Conservation (phyloP, 2,888 invertebrate species). For the Prenolepis imparis region DNA sequence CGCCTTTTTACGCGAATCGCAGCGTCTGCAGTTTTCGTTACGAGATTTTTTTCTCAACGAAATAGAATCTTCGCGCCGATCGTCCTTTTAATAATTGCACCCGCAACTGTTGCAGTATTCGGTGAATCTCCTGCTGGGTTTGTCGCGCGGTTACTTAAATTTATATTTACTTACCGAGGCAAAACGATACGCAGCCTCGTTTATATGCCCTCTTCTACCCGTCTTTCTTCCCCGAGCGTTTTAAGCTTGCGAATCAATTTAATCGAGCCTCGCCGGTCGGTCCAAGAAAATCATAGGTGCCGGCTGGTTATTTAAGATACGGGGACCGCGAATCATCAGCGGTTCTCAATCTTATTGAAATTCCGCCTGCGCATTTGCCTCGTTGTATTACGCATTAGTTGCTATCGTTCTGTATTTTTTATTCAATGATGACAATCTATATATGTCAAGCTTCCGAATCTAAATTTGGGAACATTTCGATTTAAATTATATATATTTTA, state of each 20-base stretch:
- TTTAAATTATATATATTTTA: neutral
- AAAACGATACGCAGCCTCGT: conserved; percentile 72
- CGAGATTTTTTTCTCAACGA: conserved; percentile 10
- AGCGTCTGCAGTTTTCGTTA: neutral
- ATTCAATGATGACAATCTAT: neutral
- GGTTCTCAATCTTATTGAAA: conserved; percentile 75
- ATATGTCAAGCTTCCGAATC: neutral
- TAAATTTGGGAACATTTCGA: neutral
- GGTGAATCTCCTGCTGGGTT: neutral
- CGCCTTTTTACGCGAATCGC: neutral
- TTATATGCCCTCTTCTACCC: conserved; percentile 63
- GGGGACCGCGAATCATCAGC: conserved; percentile 74
- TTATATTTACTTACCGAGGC: conserved; percentile 80
- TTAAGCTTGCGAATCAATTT: conserved; percentile 83
- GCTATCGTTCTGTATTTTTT: neutral
- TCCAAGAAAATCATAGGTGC: conserved; percentile 84
- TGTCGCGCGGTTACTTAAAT: conserved; percentile 77
- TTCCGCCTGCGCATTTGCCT: neutral
- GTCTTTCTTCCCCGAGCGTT: conserved; percentile 45
- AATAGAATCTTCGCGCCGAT: conserved; percentile 1
- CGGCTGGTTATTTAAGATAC: conserved; percentile 81
- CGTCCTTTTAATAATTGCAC: conserved; percentile 2
- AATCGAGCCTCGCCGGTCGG: conserved; percentile 80
- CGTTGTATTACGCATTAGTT: neutral
- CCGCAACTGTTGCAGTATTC: neutral